Evolutionary conservation across 2,797 vertebrate species (phyloP).

Genomic region (Lepilemur ruficaudatus): DNA sequence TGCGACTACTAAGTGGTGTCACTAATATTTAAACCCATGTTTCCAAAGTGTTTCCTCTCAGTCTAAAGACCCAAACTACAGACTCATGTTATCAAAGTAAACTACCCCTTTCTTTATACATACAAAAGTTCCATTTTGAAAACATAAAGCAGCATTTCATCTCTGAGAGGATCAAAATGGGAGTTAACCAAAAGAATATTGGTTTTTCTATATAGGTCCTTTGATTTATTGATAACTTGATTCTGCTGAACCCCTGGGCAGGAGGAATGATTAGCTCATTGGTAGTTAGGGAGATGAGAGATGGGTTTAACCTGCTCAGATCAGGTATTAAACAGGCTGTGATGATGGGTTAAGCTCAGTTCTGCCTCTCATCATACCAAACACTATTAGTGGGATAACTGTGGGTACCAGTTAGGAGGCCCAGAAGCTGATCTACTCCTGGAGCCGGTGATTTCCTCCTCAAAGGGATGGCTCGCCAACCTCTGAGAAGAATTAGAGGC

Average conservation of each 20-base stretch:
- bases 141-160: slow-evolving; percentile 28
- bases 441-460: not conserved
- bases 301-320: not conserved
- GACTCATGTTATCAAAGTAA: not conserved
- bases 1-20: not conserved
- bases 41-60: not conserved
- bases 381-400: not conserved
- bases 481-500: not conserved
- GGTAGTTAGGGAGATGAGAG: not conserved
- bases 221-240: slow-evolving; percentile 34
- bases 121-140: not conserved
- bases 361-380: not conserved
- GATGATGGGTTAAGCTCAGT: not conserved
- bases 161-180: slow-evolving; percentile 19
- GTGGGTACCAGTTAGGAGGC: not conserved
- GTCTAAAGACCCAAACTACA: not conserved
- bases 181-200: slow-evolving; percentile 30
- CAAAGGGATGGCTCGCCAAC: not conserved
- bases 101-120: not conserved
- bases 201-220: not conserved
- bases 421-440: not conserved
- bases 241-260: slow-evolving; percentile 21
- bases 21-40: not conserved
- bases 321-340: not conserved
- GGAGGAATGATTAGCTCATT: not conserved